These are phyloP conservation scores for Kuschelorhynchus macadamiae DNA, from an alignment of 2,888 invertebrate species.

Conservation along the genomic window DNA sequence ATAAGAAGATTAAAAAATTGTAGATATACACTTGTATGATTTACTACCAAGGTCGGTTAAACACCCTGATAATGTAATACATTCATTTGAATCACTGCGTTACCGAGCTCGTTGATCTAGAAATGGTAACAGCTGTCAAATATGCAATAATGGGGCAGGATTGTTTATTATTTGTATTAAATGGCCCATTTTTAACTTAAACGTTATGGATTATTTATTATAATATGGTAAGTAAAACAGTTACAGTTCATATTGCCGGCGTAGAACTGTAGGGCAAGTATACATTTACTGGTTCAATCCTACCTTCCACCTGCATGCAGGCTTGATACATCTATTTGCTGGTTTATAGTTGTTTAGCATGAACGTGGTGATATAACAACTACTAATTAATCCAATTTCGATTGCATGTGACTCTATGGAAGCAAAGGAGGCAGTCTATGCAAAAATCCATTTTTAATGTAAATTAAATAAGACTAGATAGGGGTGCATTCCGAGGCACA, in stretches of 20 bases:
- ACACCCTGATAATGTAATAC: too few relatives aligned
- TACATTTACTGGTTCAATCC: conserved; percentile 1
- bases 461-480: too few relatives aligned
- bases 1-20: too few relatives aligned
- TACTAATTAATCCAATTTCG: neutral
- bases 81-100: too few relatives aligned
- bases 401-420: neutral
- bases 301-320: conserved; percentile 20
- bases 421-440: too few relatives aligned
- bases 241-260: conserved; percentile 5
- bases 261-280: neutral
- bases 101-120: conserved; percentile 8
- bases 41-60: too few relatives aligned
- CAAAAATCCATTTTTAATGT: too few relatives aligned
- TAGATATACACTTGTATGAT: too few relatives aligned
- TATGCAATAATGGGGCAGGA: conserved; percentile 68
- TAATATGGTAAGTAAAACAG: conserved; percentile 65
- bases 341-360: conserved; percentile 20
- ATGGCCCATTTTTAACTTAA: conserved; percentile 66
- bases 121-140: conserved; percentile 59
- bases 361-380: conserved; percentile 11
- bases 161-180: conserved; percentile 65
- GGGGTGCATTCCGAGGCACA: too few relatives aligned
- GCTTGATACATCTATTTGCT: conserved; percentile 29
- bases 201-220: conserved; percentile 68